Evolutionary conservation across 2,797 vertebrate species (phyloP).

Genomic region (Anguilla anguilla): DNA sequence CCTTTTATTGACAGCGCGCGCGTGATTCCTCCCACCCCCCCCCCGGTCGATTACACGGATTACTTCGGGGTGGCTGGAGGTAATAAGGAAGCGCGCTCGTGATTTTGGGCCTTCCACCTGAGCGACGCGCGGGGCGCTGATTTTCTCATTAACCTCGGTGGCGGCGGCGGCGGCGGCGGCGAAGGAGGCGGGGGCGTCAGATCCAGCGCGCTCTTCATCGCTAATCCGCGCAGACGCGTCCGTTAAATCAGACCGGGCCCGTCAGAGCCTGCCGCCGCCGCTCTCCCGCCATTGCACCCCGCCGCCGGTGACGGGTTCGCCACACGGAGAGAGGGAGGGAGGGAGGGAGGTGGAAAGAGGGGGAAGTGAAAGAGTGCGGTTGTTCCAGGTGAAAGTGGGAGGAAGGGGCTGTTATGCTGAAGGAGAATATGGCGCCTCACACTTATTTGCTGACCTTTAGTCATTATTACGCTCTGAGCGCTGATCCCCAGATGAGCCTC

Average conservation of each 20-base stretch:
- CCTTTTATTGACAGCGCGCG: conserved; percentile 63
- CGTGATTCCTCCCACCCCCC: conserved; percentile 66
- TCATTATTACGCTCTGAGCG: not conserved
- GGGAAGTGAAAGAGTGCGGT: not conserved
- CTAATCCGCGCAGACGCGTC: not conserved
- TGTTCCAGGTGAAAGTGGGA: not conserved
- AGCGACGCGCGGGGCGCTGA: conserved; percentile 65
- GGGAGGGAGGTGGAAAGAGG: not conserved
- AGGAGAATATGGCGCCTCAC: not conserved
- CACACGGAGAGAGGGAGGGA: not conserved
- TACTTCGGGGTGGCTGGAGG: conserved; percentile 75
- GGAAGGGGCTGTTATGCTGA: not conserved
- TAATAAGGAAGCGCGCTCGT: conserved; percentile 67
- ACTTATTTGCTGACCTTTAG: not conserved
- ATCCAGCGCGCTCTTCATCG: no score
- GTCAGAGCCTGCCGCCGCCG: not conserved
- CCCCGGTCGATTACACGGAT: conserved; percentile 68
- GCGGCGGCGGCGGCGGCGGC: no score
- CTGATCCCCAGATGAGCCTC: not conserved
- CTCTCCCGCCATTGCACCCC: not conserved
- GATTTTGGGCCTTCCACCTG: conserved; percentile 47
- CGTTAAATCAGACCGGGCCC: not conserved
- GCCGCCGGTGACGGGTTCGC: no score
- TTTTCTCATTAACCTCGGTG: conserved; percentile 75
- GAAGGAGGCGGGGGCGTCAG: no score